Base-by-base conservation (phyloP, 1,140 invertebrate genomes). In the Drosophila hydei region DNA sequence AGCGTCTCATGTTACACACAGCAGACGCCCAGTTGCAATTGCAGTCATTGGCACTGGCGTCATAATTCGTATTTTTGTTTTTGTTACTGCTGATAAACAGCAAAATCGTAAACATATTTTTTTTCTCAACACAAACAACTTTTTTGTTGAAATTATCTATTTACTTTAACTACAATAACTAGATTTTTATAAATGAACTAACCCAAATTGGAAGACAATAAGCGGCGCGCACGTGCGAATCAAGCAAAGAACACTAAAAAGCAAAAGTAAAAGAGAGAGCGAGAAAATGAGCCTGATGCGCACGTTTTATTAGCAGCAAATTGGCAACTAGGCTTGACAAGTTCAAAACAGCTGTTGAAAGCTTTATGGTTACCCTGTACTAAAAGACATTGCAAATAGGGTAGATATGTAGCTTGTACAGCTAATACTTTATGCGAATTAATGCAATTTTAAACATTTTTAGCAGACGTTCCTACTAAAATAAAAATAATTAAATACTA, bases 61-160 rank as follows among this genome's bases (percentile, higher is more conserved):
- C 81, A 81, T 70, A 68, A 61, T 50, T 80, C 72, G 55, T 75
- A 51, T 72, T 58, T 73, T 79, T 75, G 62, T 75, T 77, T 48
- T 58, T 55, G 9, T 5, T 45, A 23, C 16, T 50, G 21, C 36
- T 77, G 80, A 87, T 85, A 87, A 80, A 45, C 38, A 8, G 5
- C 25, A 27, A 64, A 48, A 33, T 61, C 61, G 78, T 72, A 78
- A 88, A 81, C 75, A 88, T 65, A 79, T 87, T 84, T 83, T 11
- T 69, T 14, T 77, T 81, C 75, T 73, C 33, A 23, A 23, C 12
- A 51, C 5, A n/a, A n/a, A n/a, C n/a, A n/a, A n/a, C n/a, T n/a
- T n/a, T n/a, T n/a, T n/a, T n/a, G n/a, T n/a, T n/a, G n/a, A n/a
- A n/a, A n/a, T n/a, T n/a, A n/a, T n/a, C n/a, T n/a, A n/a, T n/a